Evolutionary conservation across 2,797 vertebrate species (phyloP).

Genomic region (Hipposideros larvatus): DNA sequence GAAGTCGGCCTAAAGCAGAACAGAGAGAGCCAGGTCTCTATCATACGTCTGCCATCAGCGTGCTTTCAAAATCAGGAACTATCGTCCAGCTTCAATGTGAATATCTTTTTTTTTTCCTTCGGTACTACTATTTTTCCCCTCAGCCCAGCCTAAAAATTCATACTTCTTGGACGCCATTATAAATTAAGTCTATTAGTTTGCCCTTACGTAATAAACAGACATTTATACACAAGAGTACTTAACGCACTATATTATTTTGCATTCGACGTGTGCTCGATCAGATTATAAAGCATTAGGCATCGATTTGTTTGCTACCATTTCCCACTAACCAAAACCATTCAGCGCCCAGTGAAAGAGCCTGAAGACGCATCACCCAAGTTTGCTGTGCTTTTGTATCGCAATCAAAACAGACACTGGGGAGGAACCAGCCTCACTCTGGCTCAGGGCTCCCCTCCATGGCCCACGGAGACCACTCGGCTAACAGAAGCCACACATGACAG

Average conservation of each 20-base stretch:
- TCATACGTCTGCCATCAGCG: no score
- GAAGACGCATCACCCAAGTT: not conserved
- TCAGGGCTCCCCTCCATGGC: not conserved
- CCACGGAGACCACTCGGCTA: not conserved
- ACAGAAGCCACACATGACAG: not conserved
- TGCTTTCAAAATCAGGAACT: not conserved
- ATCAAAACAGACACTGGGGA: not conserved
- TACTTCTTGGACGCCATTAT: not conserved
- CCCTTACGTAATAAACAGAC: not conserved
- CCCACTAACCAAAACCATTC: not conserved
- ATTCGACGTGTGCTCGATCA: not conserved
- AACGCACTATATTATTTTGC: not conserved
- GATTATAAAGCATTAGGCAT: not conserved
- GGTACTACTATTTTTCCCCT: not conserved
- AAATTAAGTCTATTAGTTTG: not conserved
- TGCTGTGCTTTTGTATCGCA: not conserved
- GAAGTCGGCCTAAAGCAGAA: not conserved
- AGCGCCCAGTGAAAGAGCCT: not conserved
- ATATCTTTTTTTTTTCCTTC: not conserved
- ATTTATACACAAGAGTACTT: not conserved
- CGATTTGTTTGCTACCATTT: not conserved
- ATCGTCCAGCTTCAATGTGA: not conserved
- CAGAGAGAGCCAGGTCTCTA: not conserved
- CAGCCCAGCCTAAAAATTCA: not conserved
- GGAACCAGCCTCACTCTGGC: not conserved